These are phyloP conservation scores for Eclectus roratus DNA, from an alignment of 2,113 vertebrate genomes.

Conservation along the genomic window DNA sequence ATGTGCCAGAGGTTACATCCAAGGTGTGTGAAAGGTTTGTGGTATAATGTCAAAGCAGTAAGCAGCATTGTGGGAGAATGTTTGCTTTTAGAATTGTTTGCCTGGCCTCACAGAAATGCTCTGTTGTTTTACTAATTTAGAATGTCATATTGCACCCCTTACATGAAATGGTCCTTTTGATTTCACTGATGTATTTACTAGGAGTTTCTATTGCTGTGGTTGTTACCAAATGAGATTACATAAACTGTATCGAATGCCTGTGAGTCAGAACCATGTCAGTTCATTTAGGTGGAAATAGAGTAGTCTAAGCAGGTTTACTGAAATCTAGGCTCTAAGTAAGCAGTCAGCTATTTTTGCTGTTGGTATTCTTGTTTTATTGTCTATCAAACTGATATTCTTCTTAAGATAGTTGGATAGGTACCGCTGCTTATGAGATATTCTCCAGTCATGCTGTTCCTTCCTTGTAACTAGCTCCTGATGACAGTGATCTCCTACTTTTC, in stretches of 20 bases:
- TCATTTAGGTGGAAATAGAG: not conserved
- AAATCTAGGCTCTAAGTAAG: not conserved
- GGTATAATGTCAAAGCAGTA: not conserved
- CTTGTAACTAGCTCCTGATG: not conserved
- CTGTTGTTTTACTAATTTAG: not conserved
- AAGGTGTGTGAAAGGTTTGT: not conserved
- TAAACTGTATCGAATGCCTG: not conserved
- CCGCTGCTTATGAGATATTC: not conserved
- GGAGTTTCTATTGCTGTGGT: not conserved
- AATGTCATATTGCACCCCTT: not conserved
- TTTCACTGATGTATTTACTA: not conserved
- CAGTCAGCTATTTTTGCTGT: not conserved
- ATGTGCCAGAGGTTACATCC: not conserved
- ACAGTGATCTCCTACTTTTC: not conserved
- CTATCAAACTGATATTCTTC: not conserved
- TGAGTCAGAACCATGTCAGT: slow-evolving; percentile 11
- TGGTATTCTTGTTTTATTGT: not conserved
- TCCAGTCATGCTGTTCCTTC: not conserved
- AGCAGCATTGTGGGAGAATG: not conserved
- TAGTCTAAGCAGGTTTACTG: not conserved
- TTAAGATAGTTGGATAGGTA: not conserved
- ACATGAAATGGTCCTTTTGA: not conserved
- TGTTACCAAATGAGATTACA: not conserved
- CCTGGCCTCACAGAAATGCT: not conserved
- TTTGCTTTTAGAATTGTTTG: not conserved